Percentiles rank a stretch among this genome's conserved stretches.
Conservation (phyloP, 2,888 invertebrate genomes). For the Syritta pipiens region DNA sequence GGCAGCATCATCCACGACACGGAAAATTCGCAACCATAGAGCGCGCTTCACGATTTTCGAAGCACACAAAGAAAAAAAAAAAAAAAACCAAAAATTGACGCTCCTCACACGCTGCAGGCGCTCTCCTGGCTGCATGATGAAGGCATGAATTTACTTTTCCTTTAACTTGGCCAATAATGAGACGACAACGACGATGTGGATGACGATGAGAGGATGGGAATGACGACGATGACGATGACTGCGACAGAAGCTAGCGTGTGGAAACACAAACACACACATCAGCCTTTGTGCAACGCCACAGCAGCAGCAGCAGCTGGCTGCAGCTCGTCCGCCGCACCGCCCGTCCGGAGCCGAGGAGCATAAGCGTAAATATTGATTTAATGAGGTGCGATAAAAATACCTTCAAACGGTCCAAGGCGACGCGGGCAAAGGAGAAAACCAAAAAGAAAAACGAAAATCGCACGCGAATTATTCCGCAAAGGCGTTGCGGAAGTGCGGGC, state of each 20-base stretch:
- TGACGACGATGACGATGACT: not conserved
- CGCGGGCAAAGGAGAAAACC: not conserved
- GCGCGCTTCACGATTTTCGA: constrained; percentile 64
- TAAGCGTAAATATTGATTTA: constrained; percentile 75
- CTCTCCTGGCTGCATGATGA: constrained; percentile 26
- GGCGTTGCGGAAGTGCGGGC: constrained; percentile 68
- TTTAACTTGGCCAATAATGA: constrained; percentile 64
- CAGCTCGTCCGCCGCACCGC: constrained; percentile 27
- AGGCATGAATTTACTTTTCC: constrained; percentile 62
- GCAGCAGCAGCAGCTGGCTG: constrained; percentile 22
- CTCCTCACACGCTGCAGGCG: constrained; percentile 37
- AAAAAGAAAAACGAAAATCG: constrained; percentile 17
- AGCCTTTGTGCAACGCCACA: constrained; percentile 39
- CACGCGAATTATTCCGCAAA: constrained; percentile 59
- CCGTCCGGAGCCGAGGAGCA: constrained; percentile 68
- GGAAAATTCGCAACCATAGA: constrained; percentile 56
- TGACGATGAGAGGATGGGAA: not conserved
- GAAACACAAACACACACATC: constrained; percentile 39
- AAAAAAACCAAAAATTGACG: not conserved
- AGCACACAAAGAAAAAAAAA: not conserved
- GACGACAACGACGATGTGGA: constrained; percentile 26
- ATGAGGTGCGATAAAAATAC: constrained; percentile 75
- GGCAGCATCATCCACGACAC: constrained; percentile 12
- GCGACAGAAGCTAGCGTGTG: constrained; percentile 64
- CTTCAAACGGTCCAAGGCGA: constrained; percentile 50